These are phyloP conservation scores for Netelia fuscicornis DNA, from an alignment of 2,888 invertebrate species.

Conservation along the genomic window DNA sequence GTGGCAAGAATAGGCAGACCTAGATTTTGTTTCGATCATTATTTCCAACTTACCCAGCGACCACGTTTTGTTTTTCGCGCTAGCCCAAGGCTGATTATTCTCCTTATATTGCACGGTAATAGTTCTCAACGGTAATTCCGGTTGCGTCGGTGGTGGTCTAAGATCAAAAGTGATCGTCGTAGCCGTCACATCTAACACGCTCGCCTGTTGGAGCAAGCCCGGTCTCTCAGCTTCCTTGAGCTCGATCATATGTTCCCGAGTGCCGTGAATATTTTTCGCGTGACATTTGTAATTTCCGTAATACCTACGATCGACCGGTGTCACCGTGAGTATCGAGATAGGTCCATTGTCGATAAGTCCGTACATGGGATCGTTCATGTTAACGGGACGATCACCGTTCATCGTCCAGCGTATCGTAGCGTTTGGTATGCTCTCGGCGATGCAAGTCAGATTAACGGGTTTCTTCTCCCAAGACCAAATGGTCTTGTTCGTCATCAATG, in stretches of 20 bases:
- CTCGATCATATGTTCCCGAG: slow-evolving; percentile 88
- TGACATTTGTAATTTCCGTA: slow-evolving; percentile 93
- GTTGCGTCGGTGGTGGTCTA: slow-evolving; percentile 90
- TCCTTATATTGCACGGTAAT: slow-evolving; percentile 92
- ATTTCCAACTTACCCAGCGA: slow-evolving; percentile 70
- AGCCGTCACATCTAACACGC: slow-evolving; percentile 90
- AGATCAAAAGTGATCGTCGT: slow-evolving; percentile 94
- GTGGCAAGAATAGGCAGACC: not conserved
- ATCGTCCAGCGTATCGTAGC: slow-evolving; percentile 95
- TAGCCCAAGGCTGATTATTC: slow-evolving; percentile 89
- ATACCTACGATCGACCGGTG: slow-evolving; percentile 88
- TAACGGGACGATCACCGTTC: slow-evolving; percentile 76
- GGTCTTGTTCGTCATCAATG: slow-evolving; percentile 89
- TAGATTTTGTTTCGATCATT: not conserved
- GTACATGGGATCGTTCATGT: slow-evolving; percentile 85
- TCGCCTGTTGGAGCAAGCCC: slow-evolving; percentile 88
- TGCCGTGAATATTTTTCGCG: slow-evolving; percentile 92
- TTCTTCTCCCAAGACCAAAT: slow-evolving; percentile 94
- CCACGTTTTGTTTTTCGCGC: slow-evolving; percentile 89
- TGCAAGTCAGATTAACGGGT: slow-evolving; percentile 93
- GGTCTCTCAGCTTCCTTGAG: slow-evolving; percentile 92
- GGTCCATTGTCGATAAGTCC: slow-evolving; percentile 88
- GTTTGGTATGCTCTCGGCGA: slow-evolving; percentile 95
- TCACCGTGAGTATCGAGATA: slow-evolving; percentile 89
- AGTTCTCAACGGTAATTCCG: slow-evolving; percentile 91